Evolutionary conservation across 2,888 invertebrate species (phyloP).

Genomic region (Lithophane leautieri): DNA sequence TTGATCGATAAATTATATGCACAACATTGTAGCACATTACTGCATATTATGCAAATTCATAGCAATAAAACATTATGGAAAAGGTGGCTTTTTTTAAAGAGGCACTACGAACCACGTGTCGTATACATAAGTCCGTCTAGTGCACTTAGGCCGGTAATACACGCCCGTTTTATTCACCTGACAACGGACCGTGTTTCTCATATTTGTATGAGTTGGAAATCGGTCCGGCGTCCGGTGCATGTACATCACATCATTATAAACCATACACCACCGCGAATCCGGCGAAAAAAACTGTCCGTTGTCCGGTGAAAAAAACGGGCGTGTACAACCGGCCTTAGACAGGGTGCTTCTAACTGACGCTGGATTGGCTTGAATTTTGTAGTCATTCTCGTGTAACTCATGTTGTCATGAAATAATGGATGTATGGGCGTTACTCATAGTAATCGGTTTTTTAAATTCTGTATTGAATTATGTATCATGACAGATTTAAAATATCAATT

Average conservation of each 20-base stretch:
- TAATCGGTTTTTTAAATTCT: not conserved
- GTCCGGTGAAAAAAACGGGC: no score
- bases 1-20: not conserved
- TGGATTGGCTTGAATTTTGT: no score
- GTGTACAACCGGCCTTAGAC: no score
- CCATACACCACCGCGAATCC: no score
- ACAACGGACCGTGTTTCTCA: no score
- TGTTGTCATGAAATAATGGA: not conserved
- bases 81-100: not conserved
- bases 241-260: no score
- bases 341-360: not conserved
- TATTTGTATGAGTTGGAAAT: no score
- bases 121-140: not conserved
- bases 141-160: no score
- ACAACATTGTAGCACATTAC: conserved; percentile 20
- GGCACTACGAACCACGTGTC: no score
- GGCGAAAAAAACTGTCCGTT: no score
- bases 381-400: not conserved
- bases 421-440: not conserved
- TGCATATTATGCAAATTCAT: conserved; percentile 12
- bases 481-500: not conserved
- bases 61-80: not conserved
- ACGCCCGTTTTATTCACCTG: no score
- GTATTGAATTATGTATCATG: not conserved
- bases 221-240: no score